These are phyloP conservation scores for Rhabdophis nuchalis DNA, from an alignment of 2,797 vertebrate species.

Conservation along the genomic window DNA sequence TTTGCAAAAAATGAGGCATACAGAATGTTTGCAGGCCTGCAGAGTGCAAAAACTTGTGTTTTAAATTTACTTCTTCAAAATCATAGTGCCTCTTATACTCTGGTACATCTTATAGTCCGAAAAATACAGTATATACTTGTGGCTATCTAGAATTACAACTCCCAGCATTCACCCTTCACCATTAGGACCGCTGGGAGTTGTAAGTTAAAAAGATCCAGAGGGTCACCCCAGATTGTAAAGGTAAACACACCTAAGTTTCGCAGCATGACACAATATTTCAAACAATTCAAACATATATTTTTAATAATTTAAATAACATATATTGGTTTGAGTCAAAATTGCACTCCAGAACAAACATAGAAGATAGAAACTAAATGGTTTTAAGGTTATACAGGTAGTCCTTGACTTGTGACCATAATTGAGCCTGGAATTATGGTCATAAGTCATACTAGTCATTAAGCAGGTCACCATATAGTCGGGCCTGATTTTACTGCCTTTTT, in stretches of 20 bases:
- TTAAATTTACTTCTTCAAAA: too few relatives aligned
- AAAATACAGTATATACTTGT: too few relatives aligned
- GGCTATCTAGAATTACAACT: not conserved
- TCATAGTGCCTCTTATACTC: too few relatives aligned
- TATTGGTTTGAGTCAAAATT: not conserved
- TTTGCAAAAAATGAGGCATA: too few relatives aligned
- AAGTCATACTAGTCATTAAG: too few relatives aligned
- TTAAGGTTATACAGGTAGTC: not conserved
- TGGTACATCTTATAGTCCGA: too few relatives aligned
- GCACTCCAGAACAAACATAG: not conserved
- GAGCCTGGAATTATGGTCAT: too few relatives aligned
- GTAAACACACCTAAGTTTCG: not conserved
- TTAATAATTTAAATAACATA: not conserved
- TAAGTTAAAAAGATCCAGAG: not conserved
- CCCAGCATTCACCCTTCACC: not conserved
- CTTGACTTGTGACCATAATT: too few relatives aligned
- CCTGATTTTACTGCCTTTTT: too few relatives aligned
- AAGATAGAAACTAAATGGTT: not conserved
- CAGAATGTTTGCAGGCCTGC: too few relatives aligned
- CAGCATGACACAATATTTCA: not conserved
- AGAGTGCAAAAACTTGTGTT: too few relatives aligned
- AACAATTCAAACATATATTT: not conserved
- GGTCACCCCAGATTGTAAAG: not conserved
- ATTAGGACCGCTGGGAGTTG: not conserved
- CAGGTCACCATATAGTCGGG: too few relatives aligned